A percentile compares a stretch with the other conserved stretches of the same genome.
These are phyloP conservation scores for Marasmarcha lunaedactyla DNA, from an alignment of 2,888 invertebrate genomes.

Conservation along the genomic window DNA sequence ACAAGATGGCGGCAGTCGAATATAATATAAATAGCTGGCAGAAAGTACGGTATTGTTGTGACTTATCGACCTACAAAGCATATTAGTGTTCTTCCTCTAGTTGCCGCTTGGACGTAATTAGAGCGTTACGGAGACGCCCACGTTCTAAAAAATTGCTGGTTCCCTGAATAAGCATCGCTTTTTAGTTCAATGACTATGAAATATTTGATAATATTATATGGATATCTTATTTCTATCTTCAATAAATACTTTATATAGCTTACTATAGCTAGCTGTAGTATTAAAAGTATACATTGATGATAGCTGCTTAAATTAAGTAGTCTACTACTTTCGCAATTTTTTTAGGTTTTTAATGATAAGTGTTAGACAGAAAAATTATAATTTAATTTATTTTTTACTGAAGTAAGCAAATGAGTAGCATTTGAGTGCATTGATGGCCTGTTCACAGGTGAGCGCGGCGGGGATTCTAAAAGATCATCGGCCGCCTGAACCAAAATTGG, in stretches of 20 bases:
- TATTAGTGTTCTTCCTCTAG: constrained; percentile 23
- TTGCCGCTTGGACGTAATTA: constrained; percentile 18
- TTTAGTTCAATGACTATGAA: background rate
- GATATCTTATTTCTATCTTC: constrained; percentile 32
- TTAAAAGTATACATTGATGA: too few relatives aligned
- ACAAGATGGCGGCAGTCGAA: constrained; percentile 59
- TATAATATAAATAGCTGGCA: constrained; percentile 45
- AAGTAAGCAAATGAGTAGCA: constrained; percentile 10
- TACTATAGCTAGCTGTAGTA: too few relatives aligned
- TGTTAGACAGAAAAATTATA: too few relatives aligned
- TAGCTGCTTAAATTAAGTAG: too few relatives aligned
- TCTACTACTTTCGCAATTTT: too few relatives aligned
- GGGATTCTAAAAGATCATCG: constrained; percentile 62
- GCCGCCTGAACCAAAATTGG: constrained; percentile 57
- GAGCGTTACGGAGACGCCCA: constrained; percentile 14
- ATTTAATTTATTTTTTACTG: too few relatives aligned
- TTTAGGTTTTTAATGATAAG: too few relatives aligned
- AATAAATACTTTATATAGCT: constrained; percentile 38
- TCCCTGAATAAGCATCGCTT: background rate
- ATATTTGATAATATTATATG: background rate
- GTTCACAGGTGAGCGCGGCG: constrained; percentile 65
- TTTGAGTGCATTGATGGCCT: constrained; percentile 58
- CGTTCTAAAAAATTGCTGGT: background rate
- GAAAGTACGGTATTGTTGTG: constrained; percentile 31
- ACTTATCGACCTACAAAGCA: constrained; percentile 40